These are phyloP conservation scores for Grallaria varia DNA, from an alignment of 2,113 vertebrate genomes.

Conservation along the genomic window DNA sequence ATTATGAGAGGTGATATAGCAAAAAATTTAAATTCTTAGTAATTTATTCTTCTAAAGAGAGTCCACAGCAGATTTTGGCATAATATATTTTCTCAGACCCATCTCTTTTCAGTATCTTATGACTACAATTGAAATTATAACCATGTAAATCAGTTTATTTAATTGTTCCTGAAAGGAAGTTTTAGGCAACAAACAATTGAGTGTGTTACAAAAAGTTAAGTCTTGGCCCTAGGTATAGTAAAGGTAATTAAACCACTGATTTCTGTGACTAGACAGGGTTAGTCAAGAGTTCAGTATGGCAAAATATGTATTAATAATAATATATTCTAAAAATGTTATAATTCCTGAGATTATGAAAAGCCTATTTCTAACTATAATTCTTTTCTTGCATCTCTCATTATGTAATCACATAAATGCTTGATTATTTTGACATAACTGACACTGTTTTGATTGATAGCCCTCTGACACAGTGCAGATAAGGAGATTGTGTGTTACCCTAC, in stretches of 20 bases:
- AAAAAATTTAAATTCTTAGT: neutral
- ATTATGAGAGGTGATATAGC: neutral
- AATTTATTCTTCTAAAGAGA: neutral
- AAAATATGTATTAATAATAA: neutral
- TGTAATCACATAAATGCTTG: neutral
- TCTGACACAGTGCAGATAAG: neutral
- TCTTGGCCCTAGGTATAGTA: neutral
- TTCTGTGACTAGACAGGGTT: neutral
- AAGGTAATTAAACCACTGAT: neutral
- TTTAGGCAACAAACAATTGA: neutral
- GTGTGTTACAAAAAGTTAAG: neutral
- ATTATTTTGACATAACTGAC: neutral
- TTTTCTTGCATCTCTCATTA: neutral
- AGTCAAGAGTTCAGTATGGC: neutral
- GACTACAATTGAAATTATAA: neutral
- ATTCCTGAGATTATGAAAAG: neutral
- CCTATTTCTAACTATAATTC: neutral
- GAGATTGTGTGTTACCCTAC: accelerated
- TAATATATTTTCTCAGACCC: neutral
- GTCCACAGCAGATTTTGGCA: neutral
- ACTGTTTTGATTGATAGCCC: neutral
- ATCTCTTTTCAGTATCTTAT: neutral
- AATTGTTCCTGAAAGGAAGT: neutral
- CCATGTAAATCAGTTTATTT: neutral
- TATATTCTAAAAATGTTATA: too few species aligned